Percentiles rank a stretch among this genome's conserved stretches.
phyloP scores from a whole-genome alignment of 2,797 vertebrate species.

The Acipenser oxyrinchus region DNA sequence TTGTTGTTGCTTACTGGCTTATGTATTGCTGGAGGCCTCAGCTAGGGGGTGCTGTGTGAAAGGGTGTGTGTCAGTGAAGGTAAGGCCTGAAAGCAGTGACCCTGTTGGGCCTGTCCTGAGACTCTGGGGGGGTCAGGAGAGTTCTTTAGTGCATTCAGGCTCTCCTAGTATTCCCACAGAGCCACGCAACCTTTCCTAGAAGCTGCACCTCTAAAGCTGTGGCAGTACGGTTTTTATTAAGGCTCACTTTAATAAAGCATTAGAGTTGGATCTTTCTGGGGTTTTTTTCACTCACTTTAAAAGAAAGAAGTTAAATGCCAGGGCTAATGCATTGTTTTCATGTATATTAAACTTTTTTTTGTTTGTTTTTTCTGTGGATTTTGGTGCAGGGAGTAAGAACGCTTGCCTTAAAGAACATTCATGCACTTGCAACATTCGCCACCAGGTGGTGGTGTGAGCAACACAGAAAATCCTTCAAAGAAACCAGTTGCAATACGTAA shows the following conservation, averaged over 20 bases:
- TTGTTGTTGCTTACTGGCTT: neutral
- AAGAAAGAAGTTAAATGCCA: too few species aligned
- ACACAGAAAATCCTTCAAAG: too few species aligned
- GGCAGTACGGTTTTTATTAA: too few species aligned
- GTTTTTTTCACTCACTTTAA: neutral
- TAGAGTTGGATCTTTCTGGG: neutral
- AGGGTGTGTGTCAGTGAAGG: constrained; percentile 69
- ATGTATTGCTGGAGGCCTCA: constrained; percentile 15
- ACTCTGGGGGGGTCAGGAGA: constrained; percentile 39
- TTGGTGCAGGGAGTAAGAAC: too few species aligned
- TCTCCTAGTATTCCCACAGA: constrained; percentile 37
- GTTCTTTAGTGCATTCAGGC: constrained; percentile 90
- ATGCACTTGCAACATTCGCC: too few species aligned
- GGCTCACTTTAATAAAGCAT: constrained; percentile 49
- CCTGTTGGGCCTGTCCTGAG: constrained; percentile 71
- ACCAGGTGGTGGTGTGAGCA: too few species aligned
- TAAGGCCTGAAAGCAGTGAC: constrained; percentile 73
- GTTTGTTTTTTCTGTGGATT: too few species aligned
- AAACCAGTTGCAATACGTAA: too few species aligned
- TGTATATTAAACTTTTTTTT: too few species aligned
- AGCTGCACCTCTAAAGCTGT: constrained; percentile 30
- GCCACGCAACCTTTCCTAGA: constrained; percentile 47
- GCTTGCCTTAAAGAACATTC: too few species aligned
- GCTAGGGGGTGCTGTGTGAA: constrained; percentile 18
- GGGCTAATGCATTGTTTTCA: too few species aligned